Base-by-base conservation (phyloP, 2,888 invertebrate genomes). In the Caenorhabditis afra region DNA sequence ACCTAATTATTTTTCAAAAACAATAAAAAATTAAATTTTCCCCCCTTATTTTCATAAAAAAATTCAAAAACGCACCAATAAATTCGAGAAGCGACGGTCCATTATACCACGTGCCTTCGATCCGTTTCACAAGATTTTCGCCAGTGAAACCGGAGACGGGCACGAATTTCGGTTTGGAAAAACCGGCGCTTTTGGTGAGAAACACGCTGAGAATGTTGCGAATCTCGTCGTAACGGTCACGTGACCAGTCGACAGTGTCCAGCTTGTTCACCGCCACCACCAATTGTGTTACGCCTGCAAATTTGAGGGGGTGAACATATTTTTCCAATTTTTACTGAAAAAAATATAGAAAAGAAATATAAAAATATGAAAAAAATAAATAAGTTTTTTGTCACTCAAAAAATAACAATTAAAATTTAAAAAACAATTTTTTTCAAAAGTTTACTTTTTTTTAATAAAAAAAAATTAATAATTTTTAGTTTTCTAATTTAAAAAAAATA, bases 81-180 rank as follows among this genome's bases (percentile, higher is more conserved):
- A 95, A 94, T 87, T 95, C 94, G 35, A 97, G 91, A 20, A 98
- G 92, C 81, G 94, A 94, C 0, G 95, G 94, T 0, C 97, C 98
- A 44, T 92, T 93, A 91, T 97, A 99, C 94, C 94, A 94, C 3
- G 88, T 68, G 12, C 88, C 94, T 93, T 96, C 87, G 3, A 81
- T 57, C 39, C 61, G 35, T 47, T 75, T 55, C 11, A 94, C 93
- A 67, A 97, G 92, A 92, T 99, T 99, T 90, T 96, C 95, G 11
- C 99, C 99, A 0, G 94, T 94, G n/a, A 99, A 92, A 3, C 99
- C 99, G 83, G 96, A 96, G 90, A 97, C 96, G 2, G 99, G 98
- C 16, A 98, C 94, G 91, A 94, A 98, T 1, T 86, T 64, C 10
- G 66, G 64, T 44, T 77, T 76, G 0, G 81, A 67, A 47, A 81